phyloP scores from a whole-genome alignment of 2,113 vertebrate species.

The Corythaixoides concolor region DNA sequence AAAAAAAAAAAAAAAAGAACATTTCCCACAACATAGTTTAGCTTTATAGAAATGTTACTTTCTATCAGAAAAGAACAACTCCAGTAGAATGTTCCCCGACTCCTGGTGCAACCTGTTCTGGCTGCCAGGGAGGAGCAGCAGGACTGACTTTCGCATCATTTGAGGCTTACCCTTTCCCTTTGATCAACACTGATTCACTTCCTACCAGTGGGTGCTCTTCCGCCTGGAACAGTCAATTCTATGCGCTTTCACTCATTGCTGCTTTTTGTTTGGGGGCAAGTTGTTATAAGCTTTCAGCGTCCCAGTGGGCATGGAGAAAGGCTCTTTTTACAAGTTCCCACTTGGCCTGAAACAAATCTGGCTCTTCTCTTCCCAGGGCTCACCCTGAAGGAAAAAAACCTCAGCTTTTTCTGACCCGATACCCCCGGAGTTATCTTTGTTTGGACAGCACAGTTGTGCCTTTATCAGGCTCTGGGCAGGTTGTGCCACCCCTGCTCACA shows the following conservation, averaged over 20 bases:
- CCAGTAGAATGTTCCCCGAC: not conserved
- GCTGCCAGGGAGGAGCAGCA: not conserved
- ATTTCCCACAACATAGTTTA: not conserved
- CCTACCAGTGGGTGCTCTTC: not conserved
- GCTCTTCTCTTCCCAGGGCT: not conserved
- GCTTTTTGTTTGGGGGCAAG: not conserved
- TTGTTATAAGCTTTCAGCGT: not conserved
- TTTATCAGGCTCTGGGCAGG: not conserved
- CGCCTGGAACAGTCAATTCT: not conserved
- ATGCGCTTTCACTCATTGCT: not conserved
- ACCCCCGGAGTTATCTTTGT: not conserved
- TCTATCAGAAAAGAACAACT: not conserved
- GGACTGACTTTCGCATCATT: not conserved
- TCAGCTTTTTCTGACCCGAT: not conserved
- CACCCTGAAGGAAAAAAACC: not conserved
- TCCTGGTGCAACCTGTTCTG: not conserved
- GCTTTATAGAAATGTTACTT: not conserved
- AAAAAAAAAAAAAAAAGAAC: rapidly evolving
- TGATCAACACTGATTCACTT: not conserved
- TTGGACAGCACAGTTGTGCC: not conserved
- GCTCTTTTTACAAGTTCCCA: not conserved
- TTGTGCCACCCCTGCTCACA: not conserved
- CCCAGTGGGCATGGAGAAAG: conserved; percentile 31
- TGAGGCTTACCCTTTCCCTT: not conserved
- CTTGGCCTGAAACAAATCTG: not conserved